These are phyloP conservation scores for Pongo abelii DNA, from an alignment of 2,113 vertebrate genomes.

Conservation along the genomic window DNA sequence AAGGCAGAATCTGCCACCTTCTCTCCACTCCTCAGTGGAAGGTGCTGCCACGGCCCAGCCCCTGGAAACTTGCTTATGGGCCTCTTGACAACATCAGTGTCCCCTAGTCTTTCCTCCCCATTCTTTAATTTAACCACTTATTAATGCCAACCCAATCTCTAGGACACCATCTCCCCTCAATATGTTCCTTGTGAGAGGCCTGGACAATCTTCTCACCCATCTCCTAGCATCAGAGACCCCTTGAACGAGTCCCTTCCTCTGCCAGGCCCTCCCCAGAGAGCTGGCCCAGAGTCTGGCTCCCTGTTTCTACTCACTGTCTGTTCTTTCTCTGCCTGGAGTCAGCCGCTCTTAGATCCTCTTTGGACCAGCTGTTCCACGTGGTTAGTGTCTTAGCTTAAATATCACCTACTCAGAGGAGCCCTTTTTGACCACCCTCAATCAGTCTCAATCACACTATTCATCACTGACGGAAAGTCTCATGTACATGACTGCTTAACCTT, in stretches of 20 bases:
- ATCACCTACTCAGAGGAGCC: not conserved
- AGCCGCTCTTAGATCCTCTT: not conserved
- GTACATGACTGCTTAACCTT: not conserved
- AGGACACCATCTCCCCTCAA: not conserved
- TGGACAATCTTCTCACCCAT: not conserved
- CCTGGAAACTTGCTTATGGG: too few relatives aligned
- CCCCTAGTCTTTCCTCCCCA: not conserved
- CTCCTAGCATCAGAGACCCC: not conserved
- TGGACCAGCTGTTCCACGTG: not conserved
- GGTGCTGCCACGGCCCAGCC: not conserved
- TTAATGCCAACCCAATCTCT: not conserved
- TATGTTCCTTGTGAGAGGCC: not conserved
- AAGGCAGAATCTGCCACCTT: not conserved
- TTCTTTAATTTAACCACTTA: not conserved
- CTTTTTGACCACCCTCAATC: not conserved
- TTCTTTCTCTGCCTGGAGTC: not conserved
- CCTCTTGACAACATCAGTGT: not conserved
- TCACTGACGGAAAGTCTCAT: not conserved
- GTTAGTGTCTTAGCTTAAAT: not conserved
- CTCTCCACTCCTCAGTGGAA: not conserved
- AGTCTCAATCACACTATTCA: not conserved
- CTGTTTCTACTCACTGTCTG: not conserved
- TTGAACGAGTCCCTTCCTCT: not conserved
- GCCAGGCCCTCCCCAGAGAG: not conserved
- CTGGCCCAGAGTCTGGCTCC: not conserved